These are phyloP conservation scores for Diuraphis noxia DNA, from an alignment of 1,140 invertebrate genomes.

Conservation along the genomic window DNA sequence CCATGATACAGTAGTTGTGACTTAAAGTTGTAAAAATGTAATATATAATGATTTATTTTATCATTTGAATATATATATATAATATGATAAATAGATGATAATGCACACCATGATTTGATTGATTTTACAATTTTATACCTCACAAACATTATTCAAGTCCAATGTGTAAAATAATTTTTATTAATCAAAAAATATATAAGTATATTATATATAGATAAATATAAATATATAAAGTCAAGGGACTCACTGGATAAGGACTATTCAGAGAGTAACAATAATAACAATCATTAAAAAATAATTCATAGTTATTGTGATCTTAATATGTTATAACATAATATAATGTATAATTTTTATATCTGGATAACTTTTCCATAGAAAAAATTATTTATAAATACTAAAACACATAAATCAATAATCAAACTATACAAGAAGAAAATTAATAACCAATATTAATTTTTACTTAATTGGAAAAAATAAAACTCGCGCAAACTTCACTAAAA, in stretches of 20 bases:
- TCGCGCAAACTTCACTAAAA: slow-evolving; percentile 41
- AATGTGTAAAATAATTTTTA: slow-evolving; percentile 4
- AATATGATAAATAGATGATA: not conserved
- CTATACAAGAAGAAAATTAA: slow-evolving; percentile 52
- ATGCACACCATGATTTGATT: not conserved
- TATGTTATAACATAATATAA: slow-evolving; percentile 36
- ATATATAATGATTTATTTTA: not conserved
- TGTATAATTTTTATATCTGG: slow-evolving; percentile 39
- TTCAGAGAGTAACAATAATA: slow-evolving; percentile 30
- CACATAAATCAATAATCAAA: slow-evolving; percentile 43
- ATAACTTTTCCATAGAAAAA: slow-evolving; percentile 45
- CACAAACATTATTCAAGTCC: not conserved
- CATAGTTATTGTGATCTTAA: slow-evolving; percentile 34
- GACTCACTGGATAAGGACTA: not conserved
- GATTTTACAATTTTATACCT: not conserved
- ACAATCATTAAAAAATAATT: slow-evolving; percentile 34
- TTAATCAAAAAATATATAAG: slow-evolving; percentile 4
- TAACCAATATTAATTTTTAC: slow-evolving; percentile 43
- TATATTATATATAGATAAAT: too few relatives aligned
- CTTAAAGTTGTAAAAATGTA: not conserved
- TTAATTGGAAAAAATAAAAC: slow-evolving; percentile 41
- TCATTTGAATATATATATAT: not conserved
- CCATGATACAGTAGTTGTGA: not conserved
- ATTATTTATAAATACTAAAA: slow-evolving; percentile 48
- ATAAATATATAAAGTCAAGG: not conserved